These are phyloP conservation scores for Lycaena phlaeas DNA, from an alignment of 2,888 invertebrate genomes.

Conservation along the genomic window DNA sequence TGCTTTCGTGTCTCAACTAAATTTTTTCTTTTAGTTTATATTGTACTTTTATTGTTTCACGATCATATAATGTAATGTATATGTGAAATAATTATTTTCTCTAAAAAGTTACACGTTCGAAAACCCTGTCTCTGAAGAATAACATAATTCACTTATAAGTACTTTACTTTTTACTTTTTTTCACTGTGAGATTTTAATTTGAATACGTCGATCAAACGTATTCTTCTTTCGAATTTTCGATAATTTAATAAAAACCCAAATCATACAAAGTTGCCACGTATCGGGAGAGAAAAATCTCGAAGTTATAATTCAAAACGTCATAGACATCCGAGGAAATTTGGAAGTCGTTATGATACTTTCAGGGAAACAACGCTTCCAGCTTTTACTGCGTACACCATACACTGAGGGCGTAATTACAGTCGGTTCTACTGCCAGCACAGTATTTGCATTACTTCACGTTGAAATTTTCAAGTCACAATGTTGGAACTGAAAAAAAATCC, in stretches of 20 bases:
- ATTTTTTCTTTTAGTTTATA: no score
- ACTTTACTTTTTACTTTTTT: no score
- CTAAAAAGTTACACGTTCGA: no score
- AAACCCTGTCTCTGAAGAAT: no score
- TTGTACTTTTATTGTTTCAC: no score
- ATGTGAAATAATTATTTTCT: no score
- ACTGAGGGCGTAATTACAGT: conserved; percentile 40
- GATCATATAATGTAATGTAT: no score
- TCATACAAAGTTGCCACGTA: neutral
- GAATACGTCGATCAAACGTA: no score
- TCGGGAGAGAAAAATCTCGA: conserved; percentile 3
- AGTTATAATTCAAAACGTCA: conserved; percentile 9
- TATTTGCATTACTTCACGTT: conserved; percentile 39
- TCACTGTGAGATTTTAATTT: no score
- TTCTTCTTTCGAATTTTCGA: neutral
- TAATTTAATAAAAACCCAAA: neutral
- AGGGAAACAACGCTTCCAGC: conserved; percentile 12
- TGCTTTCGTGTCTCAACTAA: no score
- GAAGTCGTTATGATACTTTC: conserved; percentile 11
- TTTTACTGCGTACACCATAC: conserved; percentile 19
- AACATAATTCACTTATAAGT: no score
- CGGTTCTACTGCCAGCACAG: conserved; percentile 38
- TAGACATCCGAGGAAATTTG: conserved; percentile 6
- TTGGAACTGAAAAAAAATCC: conserved; percentile 22
- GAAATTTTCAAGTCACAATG: conserved; percentile 26